A percentile compares a stretch with the other conserved stretches of the same genome.
phyloP scores from a whole-genome alignment of 2,113 vertebrate species.

The Galeopterus variegatus region DNA sequence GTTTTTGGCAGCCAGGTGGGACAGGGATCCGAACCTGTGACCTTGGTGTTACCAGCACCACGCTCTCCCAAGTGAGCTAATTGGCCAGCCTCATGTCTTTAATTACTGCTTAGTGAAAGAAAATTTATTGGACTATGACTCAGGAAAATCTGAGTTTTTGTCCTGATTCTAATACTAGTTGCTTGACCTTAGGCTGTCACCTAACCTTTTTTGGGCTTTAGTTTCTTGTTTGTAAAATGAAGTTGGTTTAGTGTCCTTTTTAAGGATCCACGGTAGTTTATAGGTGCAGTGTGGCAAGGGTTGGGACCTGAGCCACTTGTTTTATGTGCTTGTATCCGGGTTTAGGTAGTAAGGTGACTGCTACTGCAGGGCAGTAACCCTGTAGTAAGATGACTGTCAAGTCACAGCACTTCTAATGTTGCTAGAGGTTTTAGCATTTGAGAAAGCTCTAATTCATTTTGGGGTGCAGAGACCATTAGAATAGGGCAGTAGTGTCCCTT shows the following conservation, averaged over 20 bases:
- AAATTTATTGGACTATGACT: not conserved
- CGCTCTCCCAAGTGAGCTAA: too few species aligned
- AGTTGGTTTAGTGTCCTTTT: not conserved
- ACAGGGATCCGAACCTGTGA: too few species aligned
- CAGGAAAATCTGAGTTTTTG: not conserved
- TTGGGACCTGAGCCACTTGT: slow-evolving; percentile 2
- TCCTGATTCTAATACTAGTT: slow-evolving; percentile 5
- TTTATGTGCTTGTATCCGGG: not conserved
- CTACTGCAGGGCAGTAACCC: not conserved
- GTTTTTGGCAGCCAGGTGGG: too few species aligned
- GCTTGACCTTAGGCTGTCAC: not conserved
- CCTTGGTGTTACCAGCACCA: too few species aligned
- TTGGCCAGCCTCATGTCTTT: too few species aligned
- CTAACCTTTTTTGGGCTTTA: not conserved
- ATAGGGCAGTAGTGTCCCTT: not conserved
- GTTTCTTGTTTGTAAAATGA: slow-evolving; percentile 14
- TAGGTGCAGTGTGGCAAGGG: not conserved
- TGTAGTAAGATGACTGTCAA: not conserved
- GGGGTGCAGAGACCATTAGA: not conserved
- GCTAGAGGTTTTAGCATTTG: not conserved
- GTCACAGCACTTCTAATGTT: not conserved
- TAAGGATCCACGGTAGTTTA: not conserved
- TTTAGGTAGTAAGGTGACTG: not conserved
- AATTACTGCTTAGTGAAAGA: slow-evolving; percentile 1
- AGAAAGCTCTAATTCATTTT: not conserved